phyloP scores from a whole-genome alignment of 1,140 invertebrate species.

The Cepaea nemoralis region DNA sequence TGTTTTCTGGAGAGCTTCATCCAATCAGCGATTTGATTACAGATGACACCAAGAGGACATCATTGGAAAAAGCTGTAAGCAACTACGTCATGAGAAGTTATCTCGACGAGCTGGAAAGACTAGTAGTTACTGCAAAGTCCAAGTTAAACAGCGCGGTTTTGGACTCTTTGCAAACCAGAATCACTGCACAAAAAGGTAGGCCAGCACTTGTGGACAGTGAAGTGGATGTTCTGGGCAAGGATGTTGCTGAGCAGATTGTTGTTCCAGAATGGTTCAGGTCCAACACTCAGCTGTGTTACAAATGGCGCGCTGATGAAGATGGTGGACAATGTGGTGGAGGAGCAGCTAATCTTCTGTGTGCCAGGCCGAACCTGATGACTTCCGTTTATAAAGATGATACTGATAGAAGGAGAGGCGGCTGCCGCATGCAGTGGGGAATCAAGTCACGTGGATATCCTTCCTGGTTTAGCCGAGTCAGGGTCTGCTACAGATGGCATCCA shows the following conservation, averaged over 20 bases:
- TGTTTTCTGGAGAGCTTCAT: constrained; percentile 34
- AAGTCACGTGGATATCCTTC: neutral
- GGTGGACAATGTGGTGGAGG: constrained; percentile 46
- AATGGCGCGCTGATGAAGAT: constrained; percentile 45
- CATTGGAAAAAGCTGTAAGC: constrained; percentile 29
- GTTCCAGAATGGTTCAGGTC: constrained; percentile 42
- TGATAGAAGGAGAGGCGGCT: constrained; percentile 42
- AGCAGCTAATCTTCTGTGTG: constrained; percentile 41
- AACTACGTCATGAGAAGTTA: constrained; percentile 23
- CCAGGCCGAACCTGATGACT: constrained; percentile 37
- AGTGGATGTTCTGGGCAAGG: constrained; percentile 31
- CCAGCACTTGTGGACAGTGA: neutral
- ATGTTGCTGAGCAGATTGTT: constrained; percentile 27
- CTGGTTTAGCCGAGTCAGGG: constrained; percentile 37
- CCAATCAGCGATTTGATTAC: constrained; percentile 33
- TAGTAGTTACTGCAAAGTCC: constrained; percentile 13
- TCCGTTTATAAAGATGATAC: constrained; percentile 44
- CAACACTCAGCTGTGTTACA: constrained; percentile 42
- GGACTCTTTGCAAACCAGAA: neutral
- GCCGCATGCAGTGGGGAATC: constrained; percentile 46
- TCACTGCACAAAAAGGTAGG: neutral
- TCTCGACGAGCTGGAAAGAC: constrained; percentile 3
- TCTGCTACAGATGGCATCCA: constrained; percentile 47
- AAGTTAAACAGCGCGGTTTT: neutral
- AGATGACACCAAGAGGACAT: constrained; percentile 31